Base-by-base conservation (phyloP, 2,113 vertebrate species). In the Psittacus erithacus region DNA sequence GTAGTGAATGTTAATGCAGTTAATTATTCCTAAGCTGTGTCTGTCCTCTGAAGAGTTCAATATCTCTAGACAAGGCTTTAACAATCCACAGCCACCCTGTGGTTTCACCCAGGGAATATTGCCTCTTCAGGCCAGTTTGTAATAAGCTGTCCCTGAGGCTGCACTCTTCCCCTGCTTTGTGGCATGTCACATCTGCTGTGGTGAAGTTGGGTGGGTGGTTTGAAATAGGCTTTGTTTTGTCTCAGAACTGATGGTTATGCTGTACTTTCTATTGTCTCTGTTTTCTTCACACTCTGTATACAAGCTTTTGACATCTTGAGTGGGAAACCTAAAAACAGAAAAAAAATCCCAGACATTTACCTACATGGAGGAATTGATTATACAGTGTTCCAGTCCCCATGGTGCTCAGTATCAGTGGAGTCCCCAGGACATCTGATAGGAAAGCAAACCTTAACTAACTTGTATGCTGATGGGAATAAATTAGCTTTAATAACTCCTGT, bases 11-110 rank as follows among this genome's bases (percentile, higher is more conserved):
- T 98, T 98, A 98, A 98, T 97, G 97, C 93, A 91, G 97, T 97
- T 98, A 98, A 98, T 98, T 98, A 98, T 97, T 98, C 93, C 97
- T 98, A 96, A 93, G 93, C 97, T 97, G 91, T 96, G 95, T 53
- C 90, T 90, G 87, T 95, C 87, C 87, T 96, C 82, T 74, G 90
- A 95, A 67, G 91, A 83, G 49, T 33, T 57, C 94, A 97, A 52
- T 95, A 97, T 94, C 97, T 97, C 95, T 95, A 97, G 97, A 98
- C 96, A 98, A 97, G 97, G 90, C 88, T 96, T 92, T 95, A 97
- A 97, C 9, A 93, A 97, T 97, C 92, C 91, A 3, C 65, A 87
- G 88, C 86, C 86, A 94, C 95, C 74, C 92, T 74, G 94, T 93
- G 96, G 94, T 97, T 97, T 94, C 95, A 77, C 84, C 86, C 92